Evolutionary conservation across 2,888 invertebrate species (phyloP).

Genomic region (Cantharis rufa): DNA sequence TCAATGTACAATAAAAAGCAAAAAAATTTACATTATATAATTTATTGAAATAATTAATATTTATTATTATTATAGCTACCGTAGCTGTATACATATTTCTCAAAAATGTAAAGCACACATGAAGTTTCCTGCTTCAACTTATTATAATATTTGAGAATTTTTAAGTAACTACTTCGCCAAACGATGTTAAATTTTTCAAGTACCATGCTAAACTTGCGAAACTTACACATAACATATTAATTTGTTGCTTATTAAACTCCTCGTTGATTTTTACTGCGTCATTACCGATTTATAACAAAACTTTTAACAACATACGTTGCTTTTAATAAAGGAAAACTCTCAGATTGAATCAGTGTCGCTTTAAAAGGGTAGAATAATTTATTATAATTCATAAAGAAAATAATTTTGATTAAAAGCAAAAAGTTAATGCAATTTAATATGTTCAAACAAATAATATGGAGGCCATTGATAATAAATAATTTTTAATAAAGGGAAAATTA

Average conservation of each 20-base stretch:
- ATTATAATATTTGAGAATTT: not conserved
- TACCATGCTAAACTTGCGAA: not conserved
- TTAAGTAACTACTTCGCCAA: not conserved
- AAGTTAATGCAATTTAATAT: not conserved
- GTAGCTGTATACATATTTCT: not conserved
- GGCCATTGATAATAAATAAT: constrained; percentile 7
- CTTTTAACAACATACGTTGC: not conserved
- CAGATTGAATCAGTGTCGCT: not conserved
- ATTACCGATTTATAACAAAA: not conserved
- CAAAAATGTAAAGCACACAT: too few relatives aligned
- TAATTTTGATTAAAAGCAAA: not conserved
- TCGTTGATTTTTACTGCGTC: not conserved
- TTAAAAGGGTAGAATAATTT: not conserved
- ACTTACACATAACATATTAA: not conserved
- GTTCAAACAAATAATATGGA: not conserved
- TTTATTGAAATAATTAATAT: not conserved
- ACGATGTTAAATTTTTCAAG: not conserved
- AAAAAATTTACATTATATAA: too few relatives aligned
- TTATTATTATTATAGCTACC: not conserved
- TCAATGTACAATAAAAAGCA: too few relatives aligned
- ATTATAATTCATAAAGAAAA: not conserved
- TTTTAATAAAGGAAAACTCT: not conserved
- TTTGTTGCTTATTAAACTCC: not conserved
- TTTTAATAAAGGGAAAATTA: constrained; percentile 18
- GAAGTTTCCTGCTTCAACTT: not conserved